phyloP scores from a whole-genome alignment of 1,140 invertebrate species.

The Diorhabda elongata region DNA sequence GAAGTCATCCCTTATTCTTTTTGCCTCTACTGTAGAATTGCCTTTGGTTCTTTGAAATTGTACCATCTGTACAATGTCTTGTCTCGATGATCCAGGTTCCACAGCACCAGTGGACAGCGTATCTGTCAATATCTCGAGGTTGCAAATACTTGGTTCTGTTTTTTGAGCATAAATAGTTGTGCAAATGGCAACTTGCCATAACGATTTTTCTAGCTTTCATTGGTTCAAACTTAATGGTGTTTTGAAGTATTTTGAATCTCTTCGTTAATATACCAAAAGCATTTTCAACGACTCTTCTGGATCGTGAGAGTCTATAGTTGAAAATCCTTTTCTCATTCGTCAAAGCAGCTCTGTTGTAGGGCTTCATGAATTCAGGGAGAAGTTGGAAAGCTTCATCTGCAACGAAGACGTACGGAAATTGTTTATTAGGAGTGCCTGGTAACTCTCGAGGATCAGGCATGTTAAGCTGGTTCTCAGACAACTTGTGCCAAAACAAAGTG shows the following conservation, averaged over 20 bases:
- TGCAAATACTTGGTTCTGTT: background rate
- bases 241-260: background rate
- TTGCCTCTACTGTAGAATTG: constrained; percentile 13
- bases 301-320: background rate
- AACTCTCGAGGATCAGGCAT: no score
- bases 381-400: constrained; percentile 3
- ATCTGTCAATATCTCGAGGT: background rate
- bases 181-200: constrained; percentile 20
- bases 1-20: constrained; percentile 15
- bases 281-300: no score
- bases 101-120: background rate
- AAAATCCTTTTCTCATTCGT: background rate
- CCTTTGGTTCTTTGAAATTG: background rate
- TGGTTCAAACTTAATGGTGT: constrained; percentile 17
- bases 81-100: constrained; percentile 6
- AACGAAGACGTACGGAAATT: constrained; percentile 1
- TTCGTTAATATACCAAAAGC: no score
- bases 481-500: no score
- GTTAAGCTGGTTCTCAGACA: no score
- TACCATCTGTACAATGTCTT: constrained; percentile 13
- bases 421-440: no score
- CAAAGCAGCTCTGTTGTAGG: no score
- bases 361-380: background rate
- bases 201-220: constrained; percentile 18
- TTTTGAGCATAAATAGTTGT: constrained; percentile 21